Evolutionary conservation across 2,888 invertebrate genomes (phyloP).

Genomic region (Morpho achilles): DNA sequence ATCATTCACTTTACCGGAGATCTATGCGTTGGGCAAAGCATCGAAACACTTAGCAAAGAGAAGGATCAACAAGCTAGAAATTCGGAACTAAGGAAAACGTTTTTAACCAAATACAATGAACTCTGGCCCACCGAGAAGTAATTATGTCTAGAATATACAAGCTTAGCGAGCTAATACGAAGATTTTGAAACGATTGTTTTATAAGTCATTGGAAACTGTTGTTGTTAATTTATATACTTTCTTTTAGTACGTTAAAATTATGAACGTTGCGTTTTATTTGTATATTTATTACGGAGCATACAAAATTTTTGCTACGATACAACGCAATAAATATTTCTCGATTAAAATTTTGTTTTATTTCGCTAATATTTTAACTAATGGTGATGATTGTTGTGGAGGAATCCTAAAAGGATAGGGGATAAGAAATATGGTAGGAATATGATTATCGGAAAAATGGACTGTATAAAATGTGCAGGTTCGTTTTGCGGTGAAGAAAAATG

Average conservation of each 20-base stretch:
- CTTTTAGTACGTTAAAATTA: constrained; percentile 40
- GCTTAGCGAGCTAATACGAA: constrained; percentile 5
- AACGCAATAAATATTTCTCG: constrained; percentile 1
- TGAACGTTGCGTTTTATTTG: constrained; percentile 35
- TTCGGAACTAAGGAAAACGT: constrained; percentile 80
- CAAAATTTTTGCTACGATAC: constrained; percentile 1
- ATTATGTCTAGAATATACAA: constrained; percentile 28
- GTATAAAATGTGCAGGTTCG: too few species aligned
- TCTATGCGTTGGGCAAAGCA: constrained; percentile 71
- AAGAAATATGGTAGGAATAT: too few species aligned
- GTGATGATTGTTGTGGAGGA: too few species aligned
- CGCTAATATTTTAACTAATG: too few species aligned
- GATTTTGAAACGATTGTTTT: constrained; percentile 4
- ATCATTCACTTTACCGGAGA: constrained; percentile 82
- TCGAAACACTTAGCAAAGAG: constrained; percentile 81
- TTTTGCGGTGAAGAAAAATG: too few species aligned
- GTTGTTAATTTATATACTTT: constrained; percentile 24
- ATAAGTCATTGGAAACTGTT: constrained; percentile 18
- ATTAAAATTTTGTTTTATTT: not conserved
- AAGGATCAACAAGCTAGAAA: constrained; percentile 82
- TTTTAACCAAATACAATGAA: constrained; percentile 69
- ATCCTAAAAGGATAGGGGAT: too few species aligned
- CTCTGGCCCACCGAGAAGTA: constrained; percentile 70
- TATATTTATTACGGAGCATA: constrained; percentile 33
- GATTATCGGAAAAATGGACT: too few species aligned